Evolutionary conservation across 2,797 vertebrate species (phyloP).

Genomic region (Ciconia nigra): DNA sequence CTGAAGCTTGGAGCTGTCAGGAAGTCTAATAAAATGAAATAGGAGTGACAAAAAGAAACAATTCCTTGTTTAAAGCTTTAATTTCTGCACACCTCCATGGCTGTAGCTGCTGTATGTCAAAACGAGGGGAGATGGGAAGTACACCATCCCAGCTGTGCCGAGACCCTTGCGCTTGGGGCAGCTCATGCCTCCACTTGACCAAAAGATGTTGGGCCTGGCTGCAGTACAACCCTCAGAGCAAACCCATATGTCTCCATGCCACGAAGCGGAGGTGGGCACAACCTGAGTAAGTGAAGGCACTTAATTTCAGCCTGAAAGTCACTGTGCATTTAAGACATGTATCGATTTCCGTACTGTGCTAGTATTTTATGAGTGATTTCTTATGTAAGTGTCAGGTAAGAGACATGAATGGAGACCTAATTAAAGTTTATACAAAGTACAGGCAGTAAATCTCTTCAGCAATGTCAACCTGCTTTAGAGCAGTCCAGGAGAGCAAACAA

Average conservation of each 20-base stretch:
- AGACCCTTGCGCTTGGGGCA: background rate
- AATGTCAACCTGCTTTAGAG: conserved; percentile 41
- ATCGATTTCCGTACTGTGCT: conserved; percentile 31
- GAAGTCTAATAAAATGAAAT: background rate
- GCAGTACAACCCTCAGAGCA: background rate
- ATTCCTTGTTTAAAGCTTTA: conserved; percentile 10
- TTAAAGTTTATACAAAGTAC: conserved; percentile 54
- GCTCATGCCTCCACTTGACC: background rate
- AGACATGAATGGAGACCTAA: conserved; percentile 59
- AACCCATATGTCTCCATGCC: background rate
- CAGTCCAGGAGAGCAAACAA: conserved; percentile 36
- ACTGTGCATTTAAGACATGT: background rate
- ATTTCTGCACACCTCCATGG: background rate
- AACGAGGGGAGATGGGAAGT: background rate
- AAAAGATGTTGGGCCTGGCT: background rate
- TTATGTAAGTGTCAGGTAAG: conserved; percentile 51
- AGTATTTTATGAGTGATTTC: conserved; percentile 63
- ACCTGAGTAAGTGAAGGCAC: background rate
- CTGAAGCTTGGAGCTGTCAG: conserved; percentile 17
- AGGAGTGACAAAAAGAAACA: conserved; percentile 2
- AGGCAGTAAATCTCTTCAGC: conserved; percentile 41
- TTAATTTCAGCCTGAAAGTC: conserved; percentile 51
- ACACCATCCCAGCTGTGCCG: background rate
- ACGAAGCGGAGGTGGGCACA: background rate
- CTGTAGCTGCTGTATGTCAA: background rate